Conservation (phyloP, 1,140 invertebrate genomes). For the Zophobas morio region DNA sequence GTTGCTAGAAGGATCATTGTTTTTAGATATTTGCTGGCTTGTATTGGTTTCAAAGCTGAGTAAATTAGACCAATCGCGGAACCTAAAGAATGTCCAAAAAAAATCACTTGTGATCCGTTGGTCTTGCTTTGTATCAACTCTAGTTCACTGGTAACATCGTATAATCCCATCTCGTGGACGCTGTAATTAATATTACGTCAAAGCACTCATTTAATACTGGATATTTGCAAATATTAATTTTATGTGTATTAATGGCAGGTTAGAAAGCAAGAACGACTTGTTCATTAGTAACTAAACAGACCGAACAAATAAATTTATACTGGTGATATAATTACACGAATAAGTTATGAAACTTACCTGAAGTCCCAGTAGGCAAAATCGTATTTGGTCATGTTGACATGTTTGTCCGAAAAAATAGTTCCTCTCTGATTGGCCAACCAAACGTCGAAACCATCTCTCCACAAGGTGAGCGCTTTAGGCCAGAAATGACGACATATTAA, state of each 20-base stretch:
- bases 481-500: background rate
- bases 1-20: conserved; percentile 31
- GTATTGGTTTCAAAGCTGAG: conserved; percentile 48
- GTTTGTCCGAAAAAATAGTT: background rate
- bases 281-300: too few relatives aligned
- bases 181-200: background rate
- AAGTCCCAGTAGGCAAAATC: conserved; percentile 10
- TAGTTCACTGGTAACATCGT: conserved; percentile 45
- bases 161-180: conserved; percentile 51
- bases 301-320: too few relatives aligned
- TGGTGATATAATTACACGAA: background rate
- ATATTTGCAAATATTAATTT: too few relatives aligned
- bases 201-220: too few relatives aligned
- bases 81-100: conserved; percentile 50
- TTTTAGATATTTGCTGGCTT: conserved; percentile 45
- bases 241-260: too few relatives aligned
- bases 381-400: conserved; percentile 3
- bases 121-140: conserved; percentile 41
- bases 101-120: conserved; percentile 19
- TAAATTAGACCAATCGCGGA: conserved; percentile 44
- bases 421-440: conserved; percentile 14
- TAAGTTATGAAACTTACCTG: conserved; percentile 1
- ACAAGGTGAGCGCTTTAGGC: conserved; percentile 12
- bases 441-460: conserved; percentile 9
- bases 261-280: too few relatives aligned